Evolutionary conservation across 1,140 invertebrate genomes (phyloP), one percentile per base, ranked within the genome.

Genomic region (Lucilia sericata): DNA sequence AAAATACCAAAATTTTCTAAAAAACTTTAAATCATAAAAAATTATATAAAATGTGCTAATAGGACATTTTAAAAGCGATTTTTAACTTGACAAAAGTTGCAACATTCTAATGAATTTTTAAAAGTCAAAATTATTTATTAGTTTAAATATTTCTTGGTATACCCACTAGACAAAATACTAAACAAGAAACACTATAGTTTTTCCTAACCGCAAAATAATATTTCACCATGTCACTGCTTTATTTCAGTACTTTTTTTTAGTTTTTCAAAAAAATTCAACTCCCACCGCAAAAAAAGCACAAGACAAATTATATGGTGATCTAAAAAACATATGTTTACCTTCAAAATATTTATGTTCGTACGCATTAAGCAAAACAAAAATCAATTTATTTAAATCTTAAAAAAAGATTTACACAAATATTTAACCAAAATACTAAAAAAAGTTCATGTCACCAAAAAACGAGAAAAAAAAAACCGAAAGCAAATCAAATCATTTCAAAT

Each of bases 231-330:
- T 60, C 55, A 60, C 55, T 60, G 55, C n/a, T n/a, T n/a, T 3
- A 17, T 60, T n/a, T 60, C 14, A 60, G 55, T 17, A 13, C 10
- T 60, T 60, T 60, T 60, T 51, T 51, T 51, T 51, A 7, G 5
- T 13, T 51, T 51, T 17, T 10, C 2, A 2, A 51, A 51, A 51
- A 51, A 7, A 7, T 51, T 55, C 7, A 55, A 55, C 51, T 14
- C 51, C 51, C 12, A 55, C 51, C 51, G 17, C 74, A 75, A 76
- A 76, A 19, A 42, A 42, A 30, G 25, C n/a, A 47, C 1, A 80
- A 80, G 76, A 80, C 76, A 80, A 80, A 80, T 80, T 49, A 80
- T 80, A 80, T 80, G 76, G 42, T 80, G 76, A 80, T 80, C 76
- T 49, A 30, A 80, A 80, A 80, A 80, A 80, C 76, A 80, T 80